Evolutionary conservation across 1,140 invertebrate genomes (phyloP).

Genomic region (Gonioctena quinquepunctata): DNA sequence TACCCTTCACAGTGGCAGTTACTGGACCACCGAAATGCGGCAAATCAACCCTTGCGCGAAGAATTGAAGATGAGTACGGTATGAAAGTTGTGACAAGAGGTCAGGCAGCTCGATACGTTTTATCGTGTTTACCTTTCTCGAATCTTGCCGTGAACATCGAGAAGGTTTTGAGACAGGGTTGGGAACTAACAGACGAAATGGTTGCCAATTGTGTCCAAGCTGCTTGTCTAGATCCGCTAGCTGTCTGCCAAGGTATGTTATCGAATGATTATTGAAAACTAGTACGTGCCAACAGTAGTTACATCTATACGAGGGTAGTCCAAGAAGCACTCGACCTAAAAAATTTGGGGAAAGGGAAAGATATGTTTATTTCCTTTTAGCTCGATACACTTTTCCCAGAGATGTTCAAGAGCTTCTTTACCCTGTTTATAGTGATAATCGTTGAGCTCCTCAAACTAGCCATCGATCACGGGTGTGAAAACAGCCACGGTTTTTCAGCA

Average conservation of each 20-base stretch:
- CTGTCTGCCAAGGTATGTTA: conserved; percentile 58
- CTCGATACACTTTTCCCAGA: too few relatives aligned
- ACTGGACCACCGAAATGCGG: conserved; percentile 86
- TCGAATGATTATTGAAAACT: too few relatives aligned
- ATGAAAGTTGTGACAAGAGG: conserved; percentile 59
- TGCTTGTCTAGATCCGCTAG: conserved; percentile 54
- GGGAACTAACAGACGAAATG: conserved; percentile 52
- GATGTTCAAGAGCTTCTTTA: too few relatives aligned
- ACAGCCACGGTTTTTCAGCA: too few relatives aligned
- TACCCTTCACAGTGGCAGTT: conserved; percentile 73
- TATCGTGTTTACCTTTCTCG: conserved; percentile 57
- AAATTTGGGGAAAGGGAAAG: too few relatives aligned
- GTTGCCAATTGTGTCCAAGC: conserved; percentile 59
- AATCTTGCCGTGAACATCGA: conserved; percentile 54
- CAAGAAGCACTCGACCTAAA: too few relatives aligned
- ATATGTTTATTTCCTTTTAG: too few relatives aligned
- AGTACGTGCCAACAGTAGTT: too few relatives aligned
- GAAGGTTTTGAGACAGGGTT: conserved; percentile 51
- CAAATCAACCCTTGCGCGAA: conserved; percentile 70
- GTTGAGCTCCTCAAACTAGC: too few relatives aligned
- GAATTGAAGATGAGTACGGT: conserved; percentile 58
- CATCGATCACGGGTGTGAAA: too few relatives aligned
- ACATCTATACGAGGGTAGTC: too few relatives aligned
- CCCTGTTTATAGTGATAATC: too few relatives aligned
- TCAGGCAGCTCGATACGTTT: conserved; percentile 56